phyloP scores from a whole-genome alignment of 2,113 vertebrate genomes.

The Cyanoderma ruficeps region DNA sequence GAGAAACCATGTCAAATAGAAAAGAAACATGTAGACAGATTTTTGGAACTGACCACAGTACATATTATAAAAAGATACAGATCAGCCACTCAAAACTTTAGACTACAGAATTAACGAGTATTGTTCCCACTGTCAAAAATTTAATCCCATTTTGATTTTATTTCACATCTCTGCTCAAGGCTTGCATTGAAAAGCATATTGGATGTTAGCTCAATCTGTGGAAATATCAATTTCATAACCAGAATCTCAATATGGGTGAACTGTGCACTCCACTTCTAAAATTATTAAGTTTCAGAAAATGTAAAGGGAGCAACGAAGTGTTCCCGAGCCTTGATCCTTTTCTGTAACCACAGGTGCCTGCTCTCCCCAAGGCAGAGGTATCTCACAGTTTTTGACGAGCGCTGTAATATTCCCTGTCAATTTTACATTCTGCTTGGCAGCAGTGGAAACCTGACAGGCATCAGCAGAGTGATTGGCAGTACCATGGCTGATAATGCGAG shows the following conservation, averaged over 20 bases:
- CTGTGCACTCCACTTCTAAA: neutral
- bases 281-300: neutral
- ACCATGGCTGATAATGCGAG: constrained; percentile 68
- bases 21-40: constrained; percentile 53
- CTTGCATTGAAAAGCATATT: neutral
- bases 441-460: constrained; percentile 63
- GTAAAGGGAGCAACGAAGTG: constrained; percentile 17
- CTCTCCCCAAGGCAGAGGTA: constrained; percentile 61
- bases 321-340: constrained; percentile 42
- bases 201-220: neutral
- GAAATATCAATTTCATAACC: constrained; percentile 14
- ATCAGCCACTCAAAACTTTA: constrained; percentile 35
- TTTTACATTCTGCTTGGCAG: constrained; percentile 69
- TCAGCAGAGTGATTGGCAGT: constrained; percentile 67
- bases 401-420: constrained; percentile 62
- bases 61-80: constrained; percentile 42
- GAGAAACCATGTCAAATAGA: constrained; percentile 33
- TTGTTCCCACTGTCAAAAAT: constrained; percentile 39
- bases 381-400: constrained; percentile 49
- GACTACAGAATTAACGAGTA: constrained; percentile 24
- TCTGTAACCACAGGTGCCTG: constrained; percentile 67
- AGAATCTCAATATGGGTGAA: neutral
- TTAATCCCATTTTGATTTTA: constrained; percentile 29
- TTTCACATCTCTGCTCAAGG: constrained; percentile 19
- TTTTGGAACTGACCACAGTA: constrained; percentile 56